phyloP scores from a whole-genome alignment of 2,888 invertebrate species.

The Stenichneumon culpator region DNA sequence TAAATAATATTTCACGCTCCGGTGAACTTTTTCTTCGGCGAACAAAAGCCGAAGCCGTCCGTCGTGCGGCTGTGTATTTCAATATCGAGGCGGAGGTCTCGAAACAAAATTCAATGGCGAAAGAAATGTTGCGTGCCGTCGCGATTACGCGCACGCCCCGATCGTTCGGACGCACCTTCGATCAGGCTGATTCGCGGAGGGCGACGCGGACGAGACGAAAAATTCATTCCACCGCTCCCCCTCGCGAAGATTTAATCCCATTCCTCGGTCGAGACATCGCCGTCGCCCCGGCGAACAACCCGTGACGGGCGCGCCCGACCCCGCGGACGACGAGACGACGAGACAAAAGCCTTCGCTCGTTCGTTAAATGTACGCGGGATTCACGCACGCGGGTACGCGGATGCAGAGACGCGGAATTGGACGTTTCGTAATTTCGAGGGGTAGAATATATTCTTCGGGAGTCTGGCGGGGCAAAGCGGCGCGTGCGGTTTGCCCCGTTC shows the following conservation, averaged over 20 bases:
- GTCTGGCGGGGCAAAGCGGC: conserved; percentile 10
- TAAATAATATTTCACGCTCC: conserved; percentile 17
- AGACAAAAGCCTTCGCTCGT: conserved; percentile 33
- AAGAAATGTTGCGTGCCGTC: conserved; percentile 36
- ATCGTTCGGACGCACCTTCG: conserved; percentile 61
- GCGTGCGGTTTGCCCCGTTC: neutral
- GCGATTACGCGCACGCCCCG: conserved; percentile 52
- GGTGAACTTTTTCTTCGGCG: conserved; percentile 16
- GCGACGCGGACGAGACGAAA: conserved; percentile 19
- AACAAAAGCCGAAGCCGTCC: conserved; percentile 14
- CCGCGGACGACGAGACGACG: conserved; percentile 16
- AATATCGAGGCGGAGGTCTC: conserved; percentile 38
- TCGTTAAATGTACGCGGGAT: conserved; percentile 39
- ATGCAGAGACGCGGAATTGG: conserved; percentile 33
- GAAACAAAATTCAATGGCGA: neutral
- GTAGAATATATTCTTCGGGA: conserved; percentile 50
- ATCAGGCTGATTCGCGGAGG: conserved; percentile 52
- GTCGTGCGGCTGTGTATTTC: neutral
- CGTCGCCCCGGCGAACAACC: conserved; percentile 6
- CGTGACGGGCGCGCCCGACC: conserved; percentile 7
- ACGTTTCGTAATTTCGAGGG: conserved; percentile 41
- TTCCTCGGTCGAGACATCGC: conserved; percentile 19
- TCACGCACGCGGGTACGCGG: neutral
- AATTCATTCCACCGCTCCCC: conserved; percentile 44
- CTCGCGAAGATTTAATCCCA: conserved; percentile 53